Conservation (phyloP, 2,797 vertebrate genomes). For the Enoplosus armatus region DNA sequence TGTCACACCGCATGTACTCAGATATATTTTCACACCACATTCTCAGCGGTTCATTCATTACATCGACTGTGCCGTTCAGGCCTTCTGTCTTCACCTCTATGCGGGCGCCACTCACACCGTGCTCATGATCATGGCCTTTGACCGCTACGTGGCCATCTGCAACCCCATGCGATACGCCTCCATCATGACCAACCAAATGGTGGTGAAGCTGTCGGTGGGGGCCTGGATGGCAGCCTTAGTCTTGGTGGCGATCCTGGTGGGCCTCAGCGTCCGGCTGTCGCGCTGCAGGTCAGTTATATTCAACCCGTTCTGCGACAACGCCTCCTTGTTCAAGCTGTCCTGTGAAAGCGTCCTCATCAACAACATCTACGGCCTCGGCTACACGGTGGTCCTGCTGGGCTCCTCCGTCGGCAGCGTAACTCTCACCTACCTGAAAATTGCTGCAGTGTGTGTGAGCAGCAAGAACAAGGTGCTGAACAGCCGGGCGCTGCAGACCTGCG, state of each 20-base stretch:
- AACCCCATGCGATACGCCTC: constrained; percentile 81
- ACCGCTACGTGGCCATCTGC: constrained; percentile 88
- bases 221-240: constrained; percentile 62
- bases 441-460: no score
- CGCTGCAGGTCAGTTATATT: constrained; percentile 72
- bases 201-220: constrained; percentile 66
- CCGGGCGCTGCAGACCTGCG: no score
- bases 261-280: constrained; percentile 76
- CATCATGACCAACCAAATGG: constrained; percentile 77
- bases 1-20: constrained; percentile 77
- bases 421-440: no score
- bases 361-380: no score
- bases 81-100: no score
- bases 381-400: no score
- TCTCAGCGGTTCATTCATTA: constrained; percentile 56
- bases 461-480: no score
- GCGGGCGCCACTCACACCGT: no score
- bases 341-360: no score
- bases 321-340: no score
- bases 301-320: constrained; percentile 85
- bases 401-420: no score
- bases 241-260: constrained; percentile 75
- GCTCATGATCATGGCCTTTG: constrained; percentile 88
- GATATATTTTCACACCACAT: constrained; percentile 69
- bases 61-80: no score